A percentile compares a stretch with the other conserved stretches of the same genome.
phyloP scores from a whole-genome alignment of 2,888 invertebrate species.

The Dyspetes luteomarginatus region DNA sequence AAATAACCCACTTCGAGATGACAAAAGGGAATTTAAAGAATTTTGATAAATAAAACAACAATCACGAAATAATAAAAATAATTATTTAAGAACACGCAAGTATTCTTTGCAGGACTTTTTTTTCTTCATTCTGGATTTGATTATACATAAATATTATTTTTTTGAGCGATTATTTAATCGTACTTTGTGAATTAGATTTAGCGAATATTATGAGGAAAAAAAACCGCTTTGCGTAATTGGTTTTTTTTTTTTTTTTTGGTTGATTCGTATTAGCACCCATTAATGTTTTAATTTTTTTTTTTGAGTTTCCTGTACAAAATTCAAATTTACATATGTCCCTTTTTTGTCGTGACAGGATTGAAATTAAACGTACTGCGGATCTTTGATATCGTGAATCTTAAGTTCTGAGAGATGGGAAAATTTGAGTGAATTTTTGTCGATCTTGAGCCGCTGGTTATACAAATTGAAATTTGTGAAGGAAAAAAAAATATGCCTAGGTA shows the following conservation, averaged over 20 bases:
- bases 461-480: too few relatives aligned
- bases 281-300: not conserved
- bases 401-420: too few relatives aligned
- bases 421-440: too few relatives aligned
- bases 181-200: conserved; percentile 19
- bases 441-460: too few relatives aligned
- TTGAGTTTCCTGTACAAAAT: not conserved
- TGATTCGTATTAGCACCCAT: not conserved
- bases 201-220: not conserved
- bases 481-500: too few relatives aligned
- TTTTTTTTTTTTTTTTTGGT: not conserved
- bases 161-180: not conserved
- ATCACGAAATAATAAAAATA: conserved; percentile 75
- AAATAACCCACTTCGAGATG: conserved; percentile 71
- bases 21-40: conserved; percentile 75
- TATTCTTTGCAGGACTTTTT: conserved; percentile 72
- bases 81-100: conserved; percentile 76
- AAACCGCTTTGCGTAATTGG: not conserved
- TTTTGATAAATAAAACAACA: conserved; percentile 80
- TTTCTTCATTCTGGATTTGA: conserved; percentile 66
- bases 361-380: too few relatives aligned
- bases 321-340: too few relatives aligned
- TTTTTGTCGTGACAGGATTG: too few relatives aligned
- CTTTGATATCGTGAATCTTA: too few relatives aligned
- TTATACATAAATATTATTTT: too few relatives aligned